Percentiles rank a stretch among this genome's conserved stretches.
Evolutionary conservation across 2,113 vertebrate species (phyloP).

Genomic region (Pseudorhombus dupliciocellatus): DNA sequence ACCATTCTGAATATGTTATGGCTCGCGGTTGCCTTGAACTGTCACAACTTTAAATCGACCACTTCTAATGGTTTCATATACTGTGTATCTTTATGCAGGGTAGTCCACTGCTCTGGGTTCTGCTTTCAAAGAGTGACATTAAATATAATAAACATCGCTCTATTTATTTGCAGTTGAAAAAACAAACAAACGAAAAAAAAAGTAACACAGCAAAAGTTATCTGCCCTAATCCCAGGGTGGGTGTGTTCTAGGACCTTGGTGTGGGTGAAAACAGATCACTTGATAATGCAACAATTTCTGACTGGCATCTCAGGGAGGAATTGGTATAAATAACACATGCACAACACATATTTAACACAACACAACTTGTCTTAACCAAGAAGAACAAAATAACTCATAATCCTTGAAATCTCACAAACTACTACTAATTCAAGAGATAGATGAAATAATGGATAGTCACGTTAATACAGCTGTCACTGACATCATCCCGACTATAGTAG

Average conservation of each 20-base stretch:
- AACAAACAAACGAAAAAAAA: slow-evolving; percentile 11
- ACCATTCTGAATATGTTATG: slow-evolving; percentile 81
- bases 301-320: slow-evolving; percentile 10
- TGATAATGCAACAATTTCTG: slow-evolving; percentile 28
- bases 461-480: slow-evolving; percentile 62
- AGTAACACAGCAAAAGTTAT: slow-evolving; percentile 17
- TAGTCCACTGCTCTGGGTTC: slow-evolving; percentile 28
- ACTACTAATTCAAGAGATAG: background rate
- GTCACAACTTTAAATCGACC: slow-evolving; percentile 79
- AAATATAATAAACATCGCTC: slow-evolving; percentile 1
- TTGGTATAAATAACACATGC: background rate
- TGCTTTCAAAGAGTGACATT: slow-evolving; percentile 24
- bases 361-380: too few species aligned
- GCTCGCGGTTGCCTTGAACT: slow-evolving; percentile 80
- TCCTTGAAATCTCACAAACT: background rate
- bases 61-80: slow-evolving; percentile 79
- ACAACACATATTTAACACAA: background rate
- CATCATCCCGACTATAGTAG: slow-evolving; percentile 45
- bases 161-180: slow-evolving; percentile 10
- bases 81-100: slow-evolving; percentile 52
- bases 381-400: background rate
- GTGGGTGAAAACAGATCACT: slow-evolving; percentile 48
- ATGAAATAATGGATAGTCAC: slow-evolving; percentile 47
- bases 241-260: slow-evolving; percentile 52
- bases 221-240: slow-evolving; percentile 44